These are phyloP conservation scores for Eulacestoma nigropectus DNA, from an alignment of 2,113 vertebrate genomes.

Conservation along the genomic window DNA sequence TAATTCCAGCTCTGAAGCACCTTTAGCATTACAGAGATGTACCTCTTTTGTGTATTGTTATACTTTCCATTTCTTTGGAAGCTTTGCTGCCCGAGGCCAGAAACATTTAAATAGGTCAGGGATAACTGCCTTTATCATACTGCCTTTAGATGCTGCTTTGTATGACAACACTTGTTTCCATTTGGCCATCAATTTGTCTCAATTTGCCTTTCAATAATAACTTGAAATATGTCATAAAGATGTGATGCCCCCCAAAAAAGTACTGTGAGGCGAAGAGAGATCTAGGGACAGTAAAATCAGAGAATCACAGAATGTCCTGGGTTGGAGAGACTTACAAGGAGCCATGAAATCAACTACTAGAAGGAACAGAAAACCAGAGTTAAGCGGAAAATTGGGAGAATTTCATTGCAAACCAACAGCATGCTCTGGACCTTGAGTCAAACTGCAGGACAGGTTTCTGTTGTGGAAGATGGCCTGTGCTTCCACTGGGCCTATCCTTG, in stretches of 20 bases:
- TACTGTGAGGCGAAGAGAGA: background rate
- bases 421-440: background rate
- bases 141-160: background rate
- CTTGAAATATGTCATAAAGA: background rate
- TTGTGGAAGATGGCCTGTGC: background rate
- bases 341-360: background rate
- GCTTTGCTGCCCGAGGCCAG: conserved; percentile 26
- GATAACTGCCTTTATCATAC: conserved; percentile 15
- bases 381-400: background rate
- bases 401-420: background rate
- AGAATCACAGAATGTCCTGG: background rate
- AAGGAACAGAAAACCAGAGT: background rate
- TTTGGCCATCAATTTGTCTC: background rate
- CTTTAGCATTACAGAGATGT: conserved; percentile 50
- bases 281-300: background rate
- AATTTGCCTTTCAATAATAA: background rate
- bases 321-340: background rate
- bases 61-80: conserved; percentile 23
- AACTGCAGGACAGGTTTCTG: background rate
- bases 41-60: conserved; percentile 42
- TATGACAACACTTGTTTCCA: background rate
- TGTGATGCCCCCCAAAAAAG: background rate
- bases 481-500: background rate
- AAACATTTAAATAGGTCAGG: conserved; percentile 53
- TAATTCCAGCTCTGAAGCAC: conserved; percentile 4